Evolutionary conservation across 1,140 invertebrate species (phyloP), one percentile per base, ranked within the genome.

Genomic region (Orchestia grillus): DNA sequence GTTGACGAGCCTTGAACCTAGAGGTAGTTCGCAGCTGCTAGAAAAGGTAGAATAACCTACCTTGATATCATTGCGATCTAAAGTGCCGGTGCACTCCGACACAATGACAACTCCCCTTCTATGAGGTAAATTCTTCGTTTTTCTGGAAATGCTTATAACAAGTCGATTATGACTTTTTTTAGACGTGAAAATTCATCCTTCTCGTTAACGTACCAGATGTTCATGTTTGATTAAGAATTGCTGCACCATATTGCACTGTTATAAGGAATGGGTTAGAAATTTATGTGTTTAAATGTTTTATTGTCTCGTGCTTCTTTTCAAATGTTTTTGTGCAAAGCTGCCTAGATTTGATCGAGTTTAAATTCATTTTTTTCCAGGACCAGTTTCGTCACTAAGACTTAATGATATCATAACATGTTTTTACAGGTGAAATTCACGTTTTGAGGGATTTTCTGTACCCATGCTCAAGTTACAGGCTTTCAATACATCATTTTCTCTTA

Each of bases 1-100:
- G 88, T 90, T 90, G 88, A 90, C 88, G 43, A 90, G 41, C 88
- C 88, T 90, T 90, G 88, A 90, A 90, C 88, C 88, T 44, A 90
- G 88, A 41, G 41, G 43, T 41, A 90, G 88, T 44, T 43, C 88
- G 88, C 88, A 42, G 88, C 88, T 90, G 88, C 88, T 77, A 77
- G 62, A 77, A 77, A 36, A 41, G 43, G 41, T 90, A 90, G 41
- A 90, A 90, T 90, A 90, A 90, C 88, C 41, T 90, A 41, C 36
- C 88, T 90, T 90, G 41, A 90, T 44, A 90, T 90, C 88, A 8
- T 90, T 41, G 43, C 88, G 88, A 90, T 44, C 4, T 90, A 90
- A 90, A 36, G 62, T 77, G 62, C 28, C 28, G 62, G 62, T 36
- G 28, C 62, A 23, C 62, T 15, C 62, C 62, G 62, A 77, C 11